Conservation (phyloP, 2,113 vertebrate species). For the Sterna hirundo region DNA sequence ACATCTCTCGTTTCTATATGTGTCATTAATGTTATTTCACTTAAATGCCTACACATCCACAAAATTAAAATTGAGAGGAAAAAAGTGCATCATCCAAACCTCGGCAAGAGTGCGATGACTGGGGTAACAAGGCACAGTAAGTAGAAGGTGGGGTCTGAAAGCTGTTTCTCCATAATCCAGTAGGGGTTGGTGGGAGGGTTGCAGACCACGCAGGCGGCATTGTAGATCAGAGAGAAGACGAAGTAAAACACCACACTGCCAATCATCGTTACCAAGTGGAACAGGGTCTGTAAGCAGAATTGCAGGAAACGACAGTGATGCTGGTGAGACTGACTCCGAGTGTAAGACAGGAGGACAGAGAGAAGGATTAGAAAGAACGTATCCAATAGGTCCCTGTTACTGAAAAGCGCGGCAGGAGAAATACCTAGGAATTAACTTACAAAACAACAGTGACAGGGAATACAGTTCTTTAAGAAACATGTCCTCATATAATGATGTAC, state of each 20-base stretch:
- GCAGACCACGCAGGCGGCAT: conserved; percentile 80
- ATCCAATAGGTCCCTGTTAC: background rate
- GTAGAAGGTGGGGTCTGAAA: conserved; percentile 87
- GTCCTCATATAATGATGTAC: background rate
- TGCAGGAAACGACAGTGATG: background rate
- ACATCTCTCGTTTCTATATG: background rate
- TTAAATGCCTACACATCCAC: background rate
- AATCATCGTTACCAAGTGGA: conserved; percentile 80
- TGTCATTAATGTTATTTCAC: accelerated
- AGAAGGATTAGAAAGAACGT: background rate
- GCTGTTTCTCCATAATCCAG: conserved; percentile 86
- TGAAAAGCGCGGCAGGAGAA: background rate
- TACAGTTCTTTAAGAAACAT: background rate
- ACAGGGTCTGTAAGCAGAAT: conserved; percentile 77
- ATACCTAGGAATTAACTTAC: background rate
- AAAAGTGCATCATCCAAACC: conserved; percentile 69
- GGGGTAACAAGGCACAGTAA: conserved; percentile 86
- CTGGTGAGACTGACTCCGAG: background rate
- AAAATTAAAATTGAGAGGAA: background rate
- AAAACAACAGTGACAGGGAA: background rate
- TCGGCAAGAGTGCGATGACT: conserved; percentile 85
- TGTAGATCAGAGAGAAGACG: conserved; percentile 80
- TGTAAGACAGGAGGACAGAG: background rate
- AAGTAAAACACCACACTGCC: conserved; percentile 85
- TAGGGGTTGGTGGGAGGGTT: conserved; percentile 87